Conservation (phyloP, 2,888 invertebrate species). For the Falcaria lacertinaria region DNA sequence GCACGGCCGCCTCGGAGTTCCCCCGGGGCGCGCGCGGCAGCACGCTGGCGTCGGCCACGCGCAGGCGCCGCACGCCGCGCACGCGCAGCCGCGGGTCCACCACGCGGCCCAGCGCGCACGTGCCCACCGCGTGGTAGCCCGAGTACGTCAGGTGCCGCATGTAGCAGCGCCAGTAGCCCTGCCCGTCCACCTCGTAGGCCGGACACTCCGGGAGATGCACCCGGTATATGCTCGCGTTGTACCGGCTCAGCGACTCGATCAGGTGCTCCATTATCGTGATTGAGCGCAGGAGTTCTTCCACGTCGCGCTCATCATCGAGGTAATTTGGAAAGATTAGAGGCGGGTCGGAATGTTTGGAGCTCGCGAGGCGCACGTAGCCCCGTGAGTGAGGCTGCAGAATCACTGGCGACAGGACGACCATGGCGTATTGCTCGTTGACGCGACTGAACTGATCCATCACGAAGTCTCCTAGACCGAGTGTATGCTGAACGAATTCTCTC, state of each 20-base stretch:
- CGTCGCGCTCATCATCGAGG: conserved; percentile 37
- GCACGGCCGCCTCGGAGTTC: conserved; percentile 44
- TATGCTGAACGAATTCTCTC: conserved; percentile 16
- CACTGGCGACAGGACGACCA: conserved; percentile 36
- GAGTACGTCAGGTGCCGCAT: conserved; percentile 46
- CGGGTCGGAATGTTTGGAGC: conserved; percentile 26
- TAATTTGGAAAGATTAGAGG: conserved; percentile 49
- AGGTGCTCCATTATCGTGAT: conserved; percentile 41
- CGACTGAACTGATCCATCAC: conserved; percentile 30
- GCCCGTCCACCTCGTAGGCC: conserved; percentile 5
- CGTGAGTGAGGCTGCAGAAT: conserved; percentile 40
- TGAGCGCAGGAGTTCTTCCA: conserved; percentile 34
- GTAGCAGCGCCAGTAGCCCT: conserved; percentile 54
- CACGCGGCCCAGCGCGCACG: conserved; percentile 41
- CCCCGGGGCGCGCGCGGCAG: conserved; percentile 38
- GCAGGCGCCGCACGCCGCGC: conserved; percentile 33
- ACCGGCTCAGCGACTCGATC: conserved; percentile 18
- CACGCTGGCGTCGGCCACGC: conserved; percentile 44
- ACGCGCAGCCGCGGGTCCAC: conserved; percentile 44
- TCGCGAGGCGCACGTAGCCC: conserved; percentile 41
- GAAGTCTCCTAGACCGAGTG: conserved; percentile 20
- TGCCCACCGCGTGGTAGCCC: conserved; percentile 48
- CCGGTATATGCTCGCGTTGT: conserved; percentile 31
- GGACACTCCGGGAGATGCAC: conserved; percentile 38
- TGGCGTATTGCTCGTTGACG: conserved; percentile 27